Percentiles rank a stretch among this genome's conserved stretches.
Evolutionary conservation across 2,113 vertebrate genomes (phyloP).

Genomic region (Brachyhypopomus occidentalis): DNA sequence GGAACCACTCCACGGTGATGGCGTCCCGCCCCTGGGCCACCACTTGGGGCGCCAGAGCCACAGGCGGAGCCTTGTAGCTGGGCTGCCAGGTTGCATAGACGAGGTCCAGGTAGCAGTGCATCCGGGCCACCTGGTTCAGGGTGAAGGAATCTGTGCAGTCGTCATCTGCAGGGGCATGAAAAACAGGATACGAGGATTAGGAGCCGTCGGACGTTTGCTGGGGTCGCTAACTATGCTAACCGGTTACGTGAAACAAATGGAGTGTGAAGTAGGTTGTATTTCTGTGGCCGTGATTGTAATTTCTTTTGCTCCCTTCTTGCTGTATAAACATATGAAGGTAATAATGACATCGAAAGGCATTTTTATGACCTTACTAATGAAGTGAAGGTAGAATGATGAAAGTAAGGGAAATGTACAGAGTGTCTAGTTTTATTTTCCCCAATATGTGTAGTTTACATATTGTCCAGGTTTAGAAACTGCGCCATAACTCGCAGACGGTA

Average conservation of each 20-base stretch:
- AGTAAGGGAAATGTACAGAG: background rate
- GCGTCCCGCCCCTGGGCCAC: constrained; percentile 81
- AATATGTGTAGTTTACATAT: too few relatives aligned
- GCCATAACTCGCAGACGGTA: too few relatives aligned
- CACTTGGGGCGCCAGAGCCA: constrained; percentile 88
- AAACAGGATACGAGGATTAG: constrained; percentile 1
- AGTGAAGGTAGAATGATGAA: background rate
- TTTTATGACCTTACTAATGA: background rate
- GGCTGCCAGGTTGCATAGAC: constrained; percentile 95
- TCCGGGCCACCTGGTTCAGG: constrained; percentile 94
- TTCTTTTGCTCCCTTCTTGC: too few relatives aligned
- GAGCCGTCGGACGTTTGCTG: background rate
- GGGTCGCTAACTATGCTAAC: too few relatives aligned
- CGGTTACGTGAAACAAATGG: too few relatives aligned
- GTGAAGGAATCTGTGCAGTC: constrained; percentile 97
- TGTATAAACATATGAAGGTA: too few relatives aligned
- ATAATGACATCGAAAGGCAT: background rate
- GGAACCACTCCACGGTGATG: constrained; percentile 93
- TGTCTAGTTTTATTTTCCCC: background rate
- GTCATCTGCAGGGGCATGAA: constrained; percentile 80
- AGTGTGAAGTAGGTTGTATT: too few relatives aligned
- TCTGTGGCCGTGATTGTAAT: too few relatives aligned
- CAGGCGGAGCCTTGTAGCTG: constrained; percentile 80
- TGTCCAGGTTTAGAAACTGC: too few relatives aligned
- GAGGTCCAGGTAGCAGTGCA: constrained; percentile 98